Conservation (phyloP, 2,888 invertebrate species). For the Eucera pruinosa region DNA sequence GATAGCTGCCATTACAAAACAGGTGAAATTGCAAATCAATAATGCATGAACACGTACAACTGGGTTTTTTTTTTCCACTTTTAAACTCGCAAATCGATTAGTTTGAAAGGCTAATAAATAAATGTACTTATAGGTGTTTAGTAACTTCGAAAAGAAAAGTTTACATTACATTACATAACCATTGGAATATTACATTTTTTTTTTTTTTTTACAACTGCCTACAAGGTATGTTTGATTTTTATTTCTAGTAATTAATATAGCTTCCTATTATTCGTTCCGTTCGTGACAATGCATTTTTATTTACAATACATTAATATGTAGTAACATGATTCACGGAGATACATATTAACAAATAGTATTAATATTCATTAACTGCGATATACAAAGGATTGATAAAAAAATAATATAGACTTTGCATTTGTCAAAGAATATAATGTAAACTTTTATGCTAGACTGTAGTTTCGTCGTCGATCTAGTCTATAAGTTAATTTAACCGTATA, state of each 20-base stretch:
- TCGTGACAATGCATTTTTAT: slow-evolving; percentile 7
- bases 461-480: slow-evolving; percentile 7
- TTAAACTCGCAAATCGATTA: background rate
- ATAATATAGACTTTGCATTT: slow-evolving; percentile 20
- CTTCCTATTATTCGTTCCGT: no score
- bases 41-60: slow-evolving; percentile 11
- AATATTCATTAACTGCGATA: slow-evolving; percentile 22
- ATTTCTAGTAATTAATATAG: slow-evolving; percentile 4
- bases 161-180: slow-evolving; percentile 39
- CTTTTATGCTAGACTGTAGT: slow-evolving; percentile 20
- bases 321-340: slow-evolving; percentile 16
- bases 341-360: slow-evolving; percentile 29
- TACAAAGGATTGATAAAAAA: slow-evolving; percentile 10
- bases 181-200: slow-evolving; percentile 7
- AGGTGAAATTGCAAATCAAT: slow-evolving; percentile 12
- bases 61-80: background rate
- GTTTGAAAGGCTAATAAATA: slow-evolving; percentile 8
- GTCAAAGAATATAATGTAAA: slow-evolving; percentile 37
- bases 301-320: slow-evolving; percentile 21
- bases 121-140: slow-evolving; percentile 1
- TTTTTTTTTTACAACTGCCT: slow-evolving; percentile 6
- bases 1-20: slow-evolving; percentile 32
- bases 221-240: slow-evolving; percentile 16
- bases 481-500: background rate
- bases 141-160: background rate